These are phyloP conservation scores for Sceliomorpha sp. DNA, from an alignment of 2,888 invertebrate genomes.

Conservation along the genomic window DNA sequence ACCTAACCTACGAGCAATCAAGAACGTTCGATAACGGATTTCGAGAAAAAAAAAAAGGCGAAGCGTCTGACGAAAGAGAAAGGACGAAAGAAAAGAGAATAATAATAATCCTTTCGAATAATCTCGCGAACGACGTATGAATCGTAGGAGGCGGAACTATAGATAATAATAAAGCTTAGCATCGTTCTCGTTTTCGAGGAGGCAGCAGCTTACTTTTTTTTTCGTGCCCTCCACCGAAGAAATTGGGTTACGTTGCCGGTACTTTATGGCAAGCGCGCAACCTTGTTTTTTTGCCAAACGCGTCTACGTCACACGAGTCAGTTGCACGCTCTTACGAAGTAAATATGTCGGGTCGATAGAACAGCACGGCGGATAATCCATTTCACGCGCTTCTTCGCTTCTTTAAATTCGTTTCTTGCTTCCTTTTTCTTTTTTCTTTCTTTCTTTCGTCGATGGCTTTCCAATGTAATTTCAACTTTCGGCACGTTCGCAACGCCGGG, in stretches of 20 bases:
- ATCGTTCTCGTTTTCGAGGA: conserved; percentile 39
- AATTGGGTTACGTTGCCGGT: conserved; percentile 46
- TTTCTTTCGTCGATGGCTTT: too few species aligned
- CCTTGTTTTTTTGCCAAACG: conserved; percentile 58
- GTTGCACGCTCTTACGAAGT: conserved; percentile 11
- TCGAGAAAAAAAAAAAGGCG: too few species aligned
- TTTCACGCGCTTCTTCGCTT: too few species aligned
- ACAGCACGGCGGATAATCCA: conserved; percentile 14
- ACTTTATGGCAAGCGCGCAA: conserved; percentile 50
- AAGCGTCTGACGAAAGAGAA: too few species aligned
- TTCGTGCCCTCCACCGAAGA: conserved; percentile 35
- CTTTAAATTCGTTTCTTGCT: conserved; percentile 18
- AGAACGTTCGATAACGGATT: too few species aligned
- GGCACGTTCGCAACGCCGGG: too few species aligned
- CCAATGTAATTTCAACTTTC: too few species aligned
- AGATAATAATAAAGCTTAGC: too few species aligned
- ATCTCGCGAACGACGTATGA: too few species aligned
- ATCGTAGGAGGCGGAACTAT: too few species aligned
- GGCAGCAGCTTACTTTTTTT: conserved; percentile 29
- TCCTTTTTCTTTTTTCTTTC: not conserved
- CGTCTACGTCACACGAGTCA: conserved; percentile 35
- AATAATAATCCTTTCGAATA: too few species aligned
- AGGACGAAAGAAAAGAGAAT: too few species aligned
- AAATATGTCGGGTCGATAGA: conserved; percentile 47
- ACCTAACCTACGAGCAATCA: not conserved